These are phyloP conservation scores for Bellardia bayeri DNA, from an alignment of 2,888 invertebrate genomes.

Conservation along the genomic window DNA sequence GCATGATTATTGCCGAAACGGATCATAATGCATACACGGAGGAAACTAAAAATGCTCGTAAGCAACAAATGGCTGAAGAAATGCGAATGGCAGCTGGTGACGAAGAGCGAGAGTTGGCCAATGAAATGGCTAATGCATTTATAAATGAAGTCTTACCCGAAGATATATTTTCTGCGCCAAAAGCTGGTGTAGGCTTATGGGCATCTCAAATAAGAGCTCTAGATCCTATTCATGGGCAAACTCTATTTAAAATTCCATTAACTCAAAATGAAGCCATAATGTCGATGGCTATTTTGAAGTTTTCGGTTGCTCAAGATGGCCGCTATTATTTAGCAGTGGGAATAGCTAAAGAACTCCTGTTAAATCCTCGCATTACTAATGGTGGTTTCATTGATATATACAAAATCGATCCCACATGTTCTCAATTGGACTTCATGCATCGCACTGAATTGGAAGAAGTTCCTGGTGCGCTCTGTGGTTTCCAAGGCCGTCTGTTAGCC, in stretches of 20 bases:
- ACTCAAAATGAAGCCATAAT: constrained; percentile 99
- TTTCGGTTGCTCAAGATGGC: constrained; percentile 86
- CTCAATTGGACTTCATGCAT: constrained; percentile 95
- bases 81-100: constrained; percentile 98
- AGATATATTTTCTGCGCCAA: constrained; percentile 96
- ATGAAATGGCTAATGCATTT: constrained; percentile 99
- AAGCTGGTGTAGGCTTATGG: constrained; percentile 98
- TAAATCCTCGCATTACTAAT: constrained; percentile 93
- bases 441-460: constrained; percentile 97
- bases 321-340: constrained; percentile 91
- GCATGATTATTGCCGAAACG: constrained; percentile 96
- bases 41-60: constrained; percentile 95
- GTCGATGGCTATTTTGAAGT: constrained; percentile 93
- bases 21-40: constrained; percentile 99
- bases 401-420: constrained; percentile 88
- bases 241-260: constrained; percentile 91
- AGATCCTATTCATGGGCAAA: constrained; percentile 92
- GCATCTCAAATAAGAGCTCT: constrained; percentile 95
- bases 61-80: constrained; percentile 98
- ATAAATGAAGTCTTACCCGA: constrained; percentile 97
- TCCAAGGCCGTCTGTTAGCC: constrained; percentile 95
- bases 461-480: constrained; percentile 94
- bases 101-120: constrained; percentile 97
- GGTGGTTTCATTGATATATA: constrained; percentile 96
- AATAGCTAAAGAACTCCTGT: constrained; percentile 94